Base-by-base conservation (phyloP, 1,140 invertebrate species). In the Magallana ariakensis region DNA sequence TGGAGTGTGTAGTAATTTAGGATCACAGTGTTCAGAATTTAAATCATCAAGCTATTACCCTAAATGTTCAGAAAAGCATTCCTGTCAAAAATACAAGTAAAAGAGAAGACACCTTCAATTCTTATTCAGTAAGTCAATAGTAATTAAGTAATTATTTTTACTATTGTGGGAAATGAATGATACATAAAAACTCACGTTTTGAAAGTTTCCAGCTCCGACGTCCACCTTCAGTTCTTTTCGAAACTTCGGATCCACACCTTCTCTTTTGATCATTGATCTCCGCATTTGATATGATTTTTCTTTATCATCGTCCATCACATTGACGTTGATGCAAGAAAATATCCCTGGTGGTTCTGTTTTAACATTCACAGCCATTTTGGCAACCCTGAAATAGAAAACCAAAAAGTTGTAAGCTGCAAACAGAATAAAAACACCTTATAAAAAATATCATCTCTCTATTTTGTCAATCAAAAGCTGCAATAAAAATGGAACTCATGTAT, bases 291-390 rank as follows among this genome's bases (percentile, higher is more conserved):
- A 33, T 80, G 83, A 62, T 55, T 80, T 81, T 22, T 80, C 62
- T 83, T 87, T 87, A 56, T 87, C 86, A 80, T 87, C 86, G 26
- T 87, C 86, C 86, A 87, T 87, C 9, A 82, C 86, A 60, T 87
- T 87, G 16, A 87, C 86, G 10, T 80, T 84, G 11, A 84, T 84
- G 19, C 62, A 75, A 60, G 86, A 84, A 80, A 75, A 84, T 22
- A 82, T 87, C 33, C 81, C 85, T 26, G 83, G 66, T 53, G 86
- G 86, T 26, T 87, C 86, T 15, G 54, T 80, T 56, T 87, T 87
- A 57, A 87, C 80, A 84, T 84, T 87, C 19, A 83, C 86, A 60
- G 83, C 83, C 86, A 84, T 87, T 81, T 70, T 83, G 81, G 80
- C 60, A 87, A 55, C 80, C 85, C 85, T 87, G 54, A 54, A 83